Evolutionary conservation across 2,797 vertebrate genomes (phyloP), one percentile per base, ranked within the genome.

Genomic region (Anas georgica): DNA sequence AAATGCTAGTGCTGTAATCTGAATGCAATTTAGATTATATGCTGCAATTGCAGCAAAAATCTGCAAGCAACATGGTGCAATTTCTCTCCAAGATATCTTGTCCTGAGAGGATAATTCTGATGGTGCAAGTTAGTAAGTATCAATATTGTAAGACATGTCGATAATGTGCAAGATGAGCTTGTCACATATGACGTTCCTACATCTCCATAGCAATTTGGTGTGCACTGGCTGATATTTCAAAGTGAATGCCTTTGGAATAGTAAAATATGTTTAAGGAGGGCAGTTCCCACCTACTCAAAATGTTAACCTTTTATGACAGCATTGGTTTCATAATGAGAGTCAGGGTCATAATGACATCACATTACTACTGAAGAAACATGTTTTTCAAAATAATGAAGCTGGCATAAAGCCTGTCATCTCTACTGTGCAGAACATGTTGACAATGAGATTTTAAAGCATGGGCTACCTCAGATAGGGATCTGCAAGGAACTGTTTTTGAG

Each of bases 111-210:
- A 22, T 2, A 29, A 14, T 23, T 18, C 10, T 35, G 15, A 25
- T 62, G 62, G 35, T 26, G 7, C 9, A 35, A 73, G 45, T 23
- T 66, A 33, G 15, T 1, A 17, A 43, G 8, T 25, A 50, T 45
- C 33, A 1, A 3, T 8, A 8, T 18, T 45, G 46, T 56, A 6
- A 21, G 2, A 48, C 25, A 20, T 31, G 39, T 72, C 33, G 48
- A 1, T 37, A 14, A 11, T 5, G 12, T 33, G 17, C 45, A 69
- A 25, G 3, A 18, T 28, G 37, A 74, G 26, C 25, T 31, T 31
- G n/a, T 39, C 7, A 23, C 5, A 7, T 41, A 23, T 4, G 12
- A 5, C 9, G 3, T 62, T 28, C 31, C 7, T 28, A 1, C 0
- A 29, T 39, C 7, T 70, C 39, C 5, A 2, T 0, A 7, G 37